phyloP scores from a whole-genome alignment of 2,113 vertebrate genomes.

The Ellobius talpinus region DNA sequence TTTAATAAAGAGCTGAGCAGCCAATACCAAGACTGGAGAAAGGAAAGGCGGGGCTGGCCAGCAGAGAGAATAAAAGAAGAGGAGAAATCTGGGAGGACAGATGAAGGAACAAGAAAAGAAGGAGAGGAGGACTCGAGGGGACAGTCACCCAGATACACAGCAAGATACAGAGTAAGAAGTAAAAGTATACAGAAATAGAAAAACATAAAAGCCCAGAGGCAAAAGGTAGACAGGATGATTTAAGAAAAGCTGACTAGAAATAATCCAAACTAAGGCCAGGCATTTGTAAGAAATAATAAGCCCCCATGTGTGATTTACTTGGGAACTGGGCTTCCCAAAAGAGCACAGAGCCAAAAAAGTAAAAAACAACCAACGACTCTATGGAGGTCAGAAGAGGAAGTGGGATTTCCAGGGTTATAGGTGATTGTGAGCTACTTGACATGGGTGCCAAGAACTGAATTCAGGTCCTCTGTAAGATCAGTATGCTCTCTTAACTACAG shows the following conservation, averaged over 20 bases:
- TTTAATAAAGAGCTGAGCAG: background rate
- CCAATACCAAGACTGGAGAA: background rate
- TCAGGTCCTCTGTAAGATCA: background rate
- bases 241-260: background rate
- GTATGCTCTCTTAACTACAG: background rate
- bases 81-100: background rate
- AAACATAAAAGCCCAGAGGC: background rate
- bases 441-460: background rate
- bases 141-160: background rate
- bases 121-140: background rate
- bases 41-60: background rate
- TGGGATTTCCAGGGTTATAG: background rate
- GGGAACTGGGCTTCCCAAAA: too few relatives aligned
- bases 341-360: too few relatives aligned
- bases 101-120: background rate
- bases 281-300: background rate
- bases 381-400: background rate
- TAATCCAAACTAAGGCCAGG: background rate
- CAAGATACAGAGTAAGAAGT: background rate
- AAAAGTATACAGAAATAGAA: background rate
- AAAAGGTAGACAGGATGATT: background rate
- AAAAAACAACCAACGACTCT: background rate
- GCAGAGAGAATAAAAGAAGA: background rate
- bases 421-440: background rate
- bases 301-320: too few relatives aligned